Evolutionary conservation across 1,140 invertebrate genomes (phyloP).

Genomic region (Mamestra configurata): DNA sequence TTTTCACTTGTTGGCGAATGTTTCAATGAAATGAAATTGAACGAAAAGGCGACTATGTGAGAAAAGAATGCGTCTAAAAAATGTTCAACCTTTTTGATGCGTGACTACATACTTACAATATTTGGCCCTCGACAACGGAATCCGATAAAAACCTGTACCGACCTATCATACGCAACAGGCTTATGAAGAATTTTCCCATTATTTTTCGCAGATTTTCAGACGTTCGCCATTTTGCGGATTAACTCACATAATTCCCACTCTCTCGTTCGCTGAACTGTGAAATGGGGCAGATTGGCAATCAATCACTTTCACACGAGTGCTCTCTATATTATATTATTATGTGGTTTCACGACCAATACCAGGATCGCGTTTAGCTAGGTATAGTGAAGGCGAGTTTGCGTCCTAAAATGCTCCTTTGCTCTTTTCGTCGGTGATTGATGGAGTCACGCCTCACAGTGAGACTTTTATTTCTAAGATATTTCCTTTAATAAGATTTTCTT

Average conservation of each 20-base stretch:
- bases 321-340: constrained; percentile 3
- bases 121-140: neutral
- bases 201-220: neutral
- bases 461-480: no score
- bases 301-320: constrained; percentile 37
- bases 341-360: constrained; percentile 23
- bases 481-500: no score
- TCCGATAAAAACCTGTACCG: neutral
- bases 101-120: neutral
- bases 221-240: constrained; percentile 31
- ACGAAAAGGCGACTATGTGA: neutral
- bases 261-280: constrained; percentile 11
- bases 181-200: neutral
- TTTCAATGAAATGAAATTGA: neutral
- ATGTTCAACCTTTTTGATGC: neutral
- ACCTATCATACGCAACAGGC: neutral
- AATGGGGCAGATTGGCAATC: constrained; percentile 41
- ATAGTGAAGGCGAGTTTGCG: neutral
- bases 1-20: no score
- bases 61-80: neutral
- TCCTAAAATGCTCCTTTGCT: neutral
- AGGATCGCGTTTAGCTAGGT: neutral
- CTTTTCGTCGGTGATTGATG: no score
- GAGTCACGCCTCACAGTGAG: no score
- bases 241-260: constrained; percentile 33